phyloP scores from a whole-genome alignment of 2,888 invertebrate species.

The Cecidostiba fungosa region DNA sequence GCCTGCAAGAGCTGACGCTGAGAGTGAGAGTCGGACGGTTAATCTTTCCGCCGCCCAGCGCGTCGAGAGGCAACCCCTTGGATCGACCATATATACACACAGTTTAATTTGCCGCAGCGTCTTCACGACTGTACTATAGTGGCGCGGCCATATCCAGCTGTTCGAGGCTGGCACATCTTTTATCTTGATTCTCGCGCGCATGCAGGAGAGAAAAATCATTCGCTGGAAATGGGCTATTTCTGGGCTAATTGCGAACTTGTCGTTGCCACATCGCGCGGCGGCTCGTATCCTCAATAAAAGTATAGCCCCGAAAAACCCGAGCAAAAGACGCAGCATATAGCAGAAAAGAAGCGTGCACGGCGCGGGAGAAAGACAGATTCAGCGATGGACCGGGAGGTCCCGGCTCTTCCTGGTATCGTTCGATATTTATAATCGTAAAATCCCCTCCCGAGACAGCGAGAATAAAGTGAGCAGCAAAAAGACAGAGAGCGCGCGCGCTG shows the following conservation, averaged over 20 bases:
- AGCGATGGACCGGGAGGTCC: conserved; percentile 59
- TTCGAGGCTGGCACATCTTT: not conserved
- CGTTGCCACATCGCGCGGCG: not conserved
- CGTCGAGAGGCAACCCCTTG: not conserved
- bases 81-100: not conserved
- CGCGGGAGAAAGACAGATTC: conserved; percentile 47
- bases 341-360: not conserved
- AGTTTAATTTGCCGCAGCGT: conserved; percentile 41
- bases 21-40: not conserved
- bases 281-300: not conserved
- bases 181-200: not conserved
- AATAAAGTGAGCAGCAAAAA: conserved; percentile 15
- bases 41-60: conserved; percentile 44
- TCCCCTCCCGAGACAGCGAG: conserved; percentile 63
- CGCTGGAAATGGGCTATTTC: not conserved
- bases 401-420: conserved; percentile 77
- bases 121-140: no score
- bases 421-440: conserved; percentile 81
- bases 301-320: not conserved
- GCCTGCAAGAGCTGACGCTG: not conserved
- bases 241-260: not conserved
- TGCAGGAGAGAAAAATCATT: not conserved
- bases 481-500: conserved; percentile 64
- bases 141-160: conserved; percentile 25
- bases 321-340: not conserved